A percentile compares a stretch with the other conserved stretches of the same genome.
phyloP scores from a whole-genome alignment of 2,888 invertebrate species.

The Unio pictorum region DNA sequence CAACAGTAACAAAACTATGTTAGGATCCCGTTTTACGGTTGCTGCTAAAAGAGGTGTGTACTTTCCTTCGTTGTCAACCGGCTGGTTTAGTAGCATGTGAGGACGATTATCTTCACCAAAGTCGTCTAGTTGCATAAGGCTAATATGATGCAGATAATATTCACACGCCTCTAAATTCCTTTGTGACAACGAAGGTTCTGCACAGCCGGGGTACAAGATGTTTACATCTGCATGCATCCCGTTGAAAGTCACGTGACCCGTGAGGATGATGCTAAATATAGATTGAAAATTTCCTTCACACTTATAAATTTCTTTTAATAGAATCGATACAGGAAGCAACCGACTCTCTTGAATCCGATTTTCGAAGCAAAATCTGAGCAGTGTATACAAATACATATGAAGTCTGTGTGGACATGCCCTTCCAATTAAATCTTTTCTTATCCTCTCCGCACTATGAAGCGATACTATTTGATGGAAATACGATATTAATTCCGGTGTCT shows the following conservation, averaged over 20 bases:
- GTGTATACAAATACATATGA: constrained; percentile 24
- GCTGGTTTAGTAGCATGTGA: constrained; percentile 24
- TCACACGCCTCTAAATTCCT: constrained; percentile 30
- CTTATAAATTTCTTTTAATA: constrained; percentile 39
- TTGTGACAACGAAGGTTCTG: constrained; percentile 1
- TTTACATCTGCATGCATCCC: constrained; percentile 21
- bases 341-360: constrained; percentile 30
- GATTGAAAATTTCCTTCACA: constrained; percentile 38
- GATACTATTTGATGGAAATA: constrained; percentile 28
- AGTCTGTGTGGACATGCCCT: constrained; percentile 11
- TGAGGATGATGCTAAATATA: constrained; percentile 42
- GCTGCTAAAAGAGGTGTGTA: constrained; percentile 38
- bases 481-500: constrained; percentile 22
- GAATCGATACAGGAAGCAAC: constrained; percentile 31
- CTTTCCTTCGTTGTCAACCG: constrained; percentile 26
- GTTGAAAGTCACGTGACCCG: constrained; percentile 21
- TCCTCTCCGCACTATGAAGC: constrained; percentile 18
- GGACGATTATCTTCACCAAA: constrained; percentile 1
- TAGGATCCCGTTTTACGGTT: constrained; percentile 34
- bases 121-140: constrained; percentile 3
- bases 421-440: constrained; percentile 1
- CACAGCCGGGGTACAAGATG: constrained; percentile 30
- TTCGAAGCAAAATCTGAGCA: constrained; percentile 37
- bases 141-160: constrained; percentile 36
- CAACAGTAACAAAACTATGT: constrained; percentile 30